These are phyloP conservation scores for Setophaga kirtlandii DNA, from an alignment of 2,113 vertebrate genomes.

Conservation along the genomic window DNA sequence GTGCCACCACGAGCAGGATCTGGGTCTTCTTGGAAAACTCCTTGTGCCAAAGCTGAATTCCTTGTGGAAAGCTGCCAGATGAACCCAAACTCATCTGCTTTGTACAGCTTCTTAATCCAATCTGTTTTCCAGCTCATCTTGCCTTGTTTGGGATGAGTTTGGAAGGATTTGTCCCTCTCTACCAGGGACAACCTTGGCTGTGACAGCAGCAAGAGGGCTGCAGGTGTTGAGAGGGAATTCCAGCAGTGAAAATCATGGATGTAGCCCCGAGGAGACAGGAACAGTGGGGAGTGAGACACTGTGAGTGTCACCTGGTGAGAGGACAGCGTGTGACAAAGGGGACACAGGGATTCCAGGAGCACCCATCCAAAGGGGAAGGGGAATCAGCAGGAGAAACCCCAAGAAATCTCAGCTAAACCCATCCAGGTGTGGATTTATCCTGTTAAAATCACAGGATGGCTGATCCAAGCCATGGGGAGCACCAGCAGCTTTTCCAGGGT, in stretches of 20 bases:
- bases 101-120: neutral
- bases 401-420: neutral
- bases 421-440: neutral
- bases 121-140: neutral
- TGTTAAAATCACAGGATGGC: neutral
- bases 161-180: neutral
- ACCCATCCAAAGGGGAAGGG: neutral
- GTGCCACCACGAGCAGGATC: neutral
- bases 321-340: neutral
- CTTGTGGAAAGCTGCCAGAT: neutral
- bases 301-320: neutral
- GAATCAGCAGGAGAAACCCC: neutral
- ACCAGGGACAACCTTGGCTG: neutral
- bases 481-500: neutral
- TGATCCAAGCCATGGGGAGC: accelerated
- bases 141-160: neutral
- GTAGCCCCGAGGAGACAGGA: neutral
- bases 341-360: neutral
- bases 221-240: neutral
- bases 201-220: neutral
- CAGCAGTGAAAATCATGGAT: neutral
- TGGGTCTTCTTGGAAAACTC: neutral
- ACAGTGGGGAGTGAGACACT: neutral
- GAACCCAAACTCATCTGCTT: neutral
- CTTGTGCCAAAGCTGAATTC: neutral